A percentile compares a stretch with the other conserved stretches of the same genome.
Evolutionary conservation across 2,888 invertebrate species (phyloP).

Genomic region (Andrena haemorrhoa): DNA sequence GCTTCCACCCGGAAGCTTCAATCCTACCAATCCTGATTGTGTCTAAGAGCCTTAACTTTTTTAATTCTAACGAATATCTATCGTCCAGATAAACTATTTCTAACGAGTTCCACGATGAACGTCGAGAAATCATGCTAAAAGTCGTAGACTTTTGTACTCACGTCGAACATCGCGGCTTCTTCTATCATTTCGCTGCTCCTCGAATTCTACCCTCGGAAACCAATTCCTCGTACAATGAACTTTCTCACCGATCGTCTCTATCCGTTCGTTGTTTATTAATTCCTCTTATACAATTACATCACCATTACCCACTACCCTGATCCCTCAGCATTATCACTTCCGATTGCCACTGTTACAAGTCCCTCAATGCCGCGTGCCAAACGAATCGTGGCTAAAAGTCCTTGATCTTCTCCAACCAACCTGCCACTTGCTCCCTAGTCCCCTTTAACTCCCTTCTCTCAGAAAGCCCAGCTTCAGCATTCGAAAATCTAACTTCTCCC

Average conservation of each 20-base stretch:
- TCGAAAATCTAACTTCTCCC: too few relatives aligned
- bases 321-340: slow-evolving; percentile 49
- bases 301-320: slow-evolving; percentile 44
- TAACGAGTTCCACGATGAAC: background rate
- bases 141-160: slow-evolving; percentile 73
- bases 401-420: background rate
- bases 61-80: background rate
- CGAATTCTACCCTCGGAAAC: background rate
- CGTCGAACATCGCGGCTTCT: slow-evolving; percentile 80
- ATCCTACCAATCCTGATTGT: slow-evolving; percentile 7
- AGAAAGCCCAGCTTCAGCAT: too few relatives aligned
- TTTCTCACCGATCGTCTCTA: background rate
- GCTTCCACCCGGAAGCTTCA: slow-evolving; percentile 31
- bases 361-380: background rate
- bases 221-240: background rate
- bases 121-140: background rate
- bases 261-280: background rate
- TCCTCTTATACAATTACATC: slow-evolving; percentile 20
- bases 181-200: slow-evolving; percentile 76
- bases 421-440: too few relatives aligned
- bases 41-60: background rate
- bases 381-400: background rate
- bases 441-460: background rate
- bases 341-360: slow-evolving; percentile 46
- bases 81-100: background rate